These are phyloP conservation scores for Baronia brevicornis DNA, from an alignment of 2,888 invertebrate species.

Conservation along the genomic window DNA sequence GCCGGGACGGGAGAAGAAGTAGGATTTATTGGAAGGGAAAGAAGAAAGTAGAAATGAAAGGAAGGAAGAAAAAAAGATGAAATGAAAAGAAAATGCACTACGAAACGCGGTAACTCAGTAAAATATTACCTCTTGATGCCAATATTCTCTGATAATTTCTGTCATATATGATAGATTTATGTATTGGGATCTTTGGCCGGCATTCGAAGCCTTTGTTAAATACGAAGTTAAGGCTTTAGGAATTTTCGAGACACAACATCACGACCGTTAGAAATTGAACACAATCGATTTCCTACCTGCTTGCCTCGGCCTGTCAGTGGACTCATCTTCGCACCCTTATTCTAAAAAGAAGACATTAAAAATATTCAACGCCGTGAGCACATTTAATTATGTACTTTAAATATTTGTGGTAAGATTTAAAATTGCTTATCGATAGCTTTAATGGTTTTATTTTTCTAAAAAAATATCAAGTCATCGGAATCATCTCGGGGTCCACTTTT, in stretches of 20 bases:
- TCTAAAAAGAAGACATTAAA: constrained; percentile 38
- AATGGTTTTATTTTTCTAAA: constrained; percentile 35
- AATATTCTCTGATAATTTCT: too few relatives aligned
- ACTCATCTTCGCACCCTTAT: constrained; percentile 50
- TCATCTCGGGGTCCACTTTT: constrained; percentile 44
- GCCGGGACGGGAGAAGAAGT: too few relatives aligned
- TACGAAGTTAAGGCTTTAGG: constrained; percentile 13
- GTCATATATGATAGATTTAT: too few relatives aligned
- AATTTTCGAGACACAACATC: constrained; percentile 13
- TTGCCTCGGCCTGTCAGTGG: constrained; percentile 43
- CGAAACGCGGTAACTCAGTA: too few relatives aligned
- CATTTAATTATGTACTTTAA: constrained; percentile 10
- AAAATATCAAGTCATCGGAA: constrained; percentile 64
- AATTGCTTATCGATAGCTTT: constrained; percentile 4
- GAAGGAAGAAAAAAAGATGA: too few relatives aligned
- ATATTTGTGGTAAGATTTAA: background rate
- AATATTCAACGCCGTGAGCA: constrained; percentile 24
- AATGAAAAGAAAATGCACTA: too few relatives aligned
- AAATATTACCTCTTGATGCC: too few relatives aligned
- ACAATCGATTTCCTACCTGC: constrained; percentile 69
- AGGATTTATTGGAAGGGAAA: too few relatives aligned
- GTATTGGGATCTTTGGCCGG: too few relatives aligned
- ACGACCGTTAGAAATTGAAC: constrained; percentile 30
- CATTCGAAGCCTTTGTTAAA: constrained; percentile 29
- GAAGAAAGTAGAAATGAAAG: too few relatives aligned